A percentile compares a stretch with the other conserved stretches of the same genome.
Conservation (phyloP, 2,113 vertebrate species). For the Cynoglossus semilaevis region DNA sequence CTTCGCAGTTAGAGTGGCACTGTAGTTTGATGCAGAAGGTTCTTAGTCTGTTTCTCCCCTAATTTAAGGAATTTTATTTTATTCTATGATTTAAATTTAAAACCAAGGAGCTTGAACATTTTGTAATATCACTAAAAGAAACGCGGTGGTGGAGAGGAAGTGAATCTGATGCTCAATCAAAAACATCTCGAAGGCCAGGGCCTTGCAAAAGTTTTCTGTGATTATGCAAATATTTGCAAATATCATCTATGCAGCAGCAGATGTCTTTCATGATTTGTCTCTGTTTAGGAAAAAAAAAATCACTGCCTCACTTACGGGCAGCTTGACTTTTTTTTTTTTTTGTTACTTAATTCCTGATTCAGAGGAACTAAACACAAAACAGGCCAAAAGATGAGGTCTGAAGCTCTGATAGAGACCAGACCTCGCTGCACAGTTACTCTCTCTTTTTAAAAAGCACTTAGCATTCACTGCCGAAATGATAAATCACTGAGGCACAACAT, state of each 20-base stretch:
- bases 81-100: too few relatives aligned
- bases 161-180: too few relatives aligned
- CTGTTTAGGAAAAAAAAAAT: conserved; percentile 7
- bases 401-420: conserved; percentile 53
- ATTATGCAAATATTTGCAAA: too few relatives aligned
- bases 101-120: too few relatives aligned
- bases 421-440: conserved; percentile 12
- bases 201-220: too few relatives aligned
- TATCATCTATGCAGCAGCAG: not conserved
- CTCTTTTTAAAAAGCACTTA: not conserved
- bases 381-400: conserved; percentile 42
- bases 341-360: conserved; percentile 30
- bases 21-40: too few relatives aligned
- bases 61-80: too few relatives aligned
- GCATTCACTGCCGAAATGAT: conserved; percentile 5
- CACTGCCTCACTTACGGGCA: conserved; percentile 18
- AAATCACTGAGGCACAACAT: conserved; percentile 26
- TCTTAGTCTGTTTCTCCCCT: too few relatives aligned
- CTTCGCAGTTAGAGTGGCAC: too few relatives aligned
- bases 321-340: not conserved
- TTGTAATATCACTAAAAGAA: too few relatives aligned
- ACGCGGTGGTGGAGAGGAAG: too few relatives aligned
- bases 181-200: too few relatives aligned
- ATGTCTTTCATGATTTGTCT: conserved; percentile 15
- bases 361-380: conserved; percentile 9